A percentile compares a stretch with the other conserved stretches of the same genome.
These are phyloP conservation scores for Tenebrio molitor DNA, from an alignment of 1,140 invertebrate species.

Conservation along the genomic window DNA sequence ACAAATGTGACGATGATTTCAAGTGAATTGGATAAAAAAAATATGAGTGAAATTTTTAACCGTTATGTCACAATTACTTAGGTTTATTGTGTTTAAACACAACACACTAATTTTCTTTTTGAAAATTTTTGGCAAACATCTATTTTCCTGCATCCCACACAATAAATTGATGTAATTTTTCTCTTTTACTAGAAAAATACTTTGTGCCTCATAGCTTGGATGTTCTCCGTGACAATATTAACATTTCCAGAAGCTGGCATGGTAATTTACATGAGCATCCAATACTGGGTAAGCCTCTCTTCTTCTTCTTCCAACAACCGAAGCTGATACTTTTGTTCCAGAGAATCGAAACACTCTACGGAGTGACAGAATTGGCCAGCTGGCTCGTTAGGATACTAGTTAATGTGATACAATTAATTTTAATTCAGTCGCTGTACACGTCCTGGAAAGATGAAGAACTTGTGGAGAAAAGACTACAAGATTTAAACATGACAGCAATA, in stretches of 20 bases:
- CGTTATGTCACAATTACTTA: no score
- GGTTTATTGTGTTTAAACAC: no score
- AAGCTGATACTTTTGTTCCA: slow-evolving; percentile 60
- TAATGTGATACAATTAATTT: slow-evolving; percentile 72
- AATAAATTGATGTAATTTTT: no score
- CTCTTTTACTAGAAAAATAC: slow-evolving; percentile 73
- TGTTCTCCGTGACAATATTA: slow-evolving; percentile 74
- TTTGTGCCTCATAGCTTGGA: slow-evolving; percentile 73
- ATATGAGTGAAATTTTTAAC: no score
- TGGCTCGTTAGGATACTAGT: slow-evolving; percentile 72
- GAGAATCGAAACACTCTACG: slow-evolving; percentile 73
- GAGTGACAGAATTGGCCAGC: slow-evolving; percentile 73
- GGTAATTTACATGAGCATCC: slow-evolving; percentile 78
- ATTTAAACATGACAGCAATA: slow-evolving; percentile 64
- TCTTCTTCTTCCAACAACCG: not conserved
- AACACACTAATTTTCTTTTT: no score
- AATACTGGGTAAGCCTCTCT: slow-evolving; percentile 74
- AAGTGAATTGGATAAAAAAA: no score
- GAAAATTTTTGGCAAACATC: no score
- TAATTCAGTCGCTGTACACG: slow-evolving; percentile 75
- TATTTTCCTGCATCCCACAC: no score
- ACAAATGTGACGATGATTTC: no score
- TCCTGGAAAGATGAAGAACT: slow-evolving; percentile 69
- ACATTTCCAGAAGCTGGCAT: slow-evolving; percentile 78
- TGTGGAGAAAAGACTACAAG: slow-evolving; percentile 64